A percentile compares a stretch with the other conserved stretches of the same genome.
Conservation (phyloP, 1,140 invertebrate species). For the Cherax destructor region DNA sequence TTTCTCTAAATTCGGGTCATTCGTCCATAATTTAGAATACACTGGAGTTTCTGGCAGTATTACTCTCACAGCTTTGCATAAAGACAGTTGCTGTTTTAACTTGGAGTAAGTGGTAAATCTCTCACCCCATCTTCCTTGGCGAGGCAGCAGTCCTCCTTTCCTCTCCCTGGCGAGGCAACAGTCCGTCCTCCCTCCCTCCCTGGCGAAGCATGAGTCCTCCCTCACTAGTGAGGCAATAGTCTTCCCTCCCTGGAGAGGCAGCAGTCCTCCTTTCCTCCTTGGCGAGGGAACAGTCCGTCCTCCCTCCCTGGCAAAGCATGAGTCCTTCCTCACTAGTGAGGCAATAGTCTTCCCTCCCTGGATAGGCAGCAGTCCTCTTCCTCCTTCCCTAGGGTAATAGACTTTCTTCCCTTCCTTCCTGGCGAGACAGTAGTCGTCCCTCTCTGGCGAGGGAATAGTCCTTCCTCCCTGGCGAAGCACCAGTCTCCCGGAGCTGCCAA, state of each 20-base stretch:
- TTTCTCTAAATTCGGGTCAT: no score
- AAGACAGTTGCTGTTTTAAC: no score
- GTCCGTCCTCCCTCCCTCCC: background rate
- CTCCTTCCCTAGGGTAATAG: background rate
- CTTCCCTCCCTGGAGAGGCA: no score
- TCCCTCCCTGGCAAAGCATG: background rate
- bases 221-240: background rate
- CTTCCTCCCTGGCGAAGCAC: background rate
- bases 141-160: background rate
- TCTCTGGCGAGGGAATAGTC: background rate
- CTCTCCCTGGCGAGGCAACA: background rate
- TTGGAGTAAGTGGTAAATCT: no score
- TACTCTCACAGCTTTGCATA: no score
- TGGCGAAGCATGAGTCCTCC: background rate
- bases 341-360: no score
- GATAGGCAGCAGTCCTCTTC: no score
- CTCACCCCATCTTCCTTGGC: background rate
- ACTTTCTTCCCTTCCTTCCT: background rate
- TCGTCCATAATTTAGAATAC: no score
- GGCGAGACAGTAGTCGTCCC: background rate
- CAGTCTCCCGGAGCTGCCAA: slow-evolving; percentile 39
- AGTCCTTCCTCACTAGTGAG: background rate
- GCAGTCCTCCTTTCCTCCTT: background rate
- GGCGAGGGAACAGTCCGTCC: background rate
- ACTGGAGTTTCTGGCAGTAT: no score